Conservation (phyloP, 2,888 invertebrate species). For the Drosophila kuntzei region DNA sequence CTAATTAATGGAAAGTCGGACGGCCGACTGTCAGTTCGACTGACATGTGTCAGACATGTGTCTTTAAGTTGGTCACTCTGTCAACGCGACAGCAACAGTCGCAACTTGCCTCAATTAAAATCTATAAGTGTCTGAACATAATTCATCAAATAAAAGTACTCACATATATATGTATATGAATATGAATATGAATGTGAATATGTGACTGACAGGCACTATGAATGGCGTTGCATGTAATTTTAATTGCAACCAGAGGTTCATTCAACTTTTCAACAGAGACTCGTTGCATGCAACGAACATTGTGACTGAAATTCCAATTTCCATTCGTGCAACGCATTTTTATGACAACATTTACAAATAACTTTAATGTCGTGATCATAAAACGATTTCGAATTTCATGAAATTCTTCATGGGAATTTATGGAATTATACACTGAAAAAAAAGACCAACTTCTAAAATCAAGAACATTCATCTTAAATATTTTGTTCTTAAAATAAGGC, state of each 20-base stretch:
- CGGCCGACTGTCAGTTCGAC: constrained; percentile 48
- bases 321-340: constrained; percentile 63
- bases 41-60: constrained; percentile 76
- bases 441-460: too few relatives aligned
- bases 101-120: constrained; percentile 76
- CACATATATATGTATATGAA: constrained; percentile 30
- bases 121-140: constrained; percentile 52
- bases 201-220: constrained; percentile 57
- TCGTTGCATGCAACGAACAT: constrained; percentile 19
- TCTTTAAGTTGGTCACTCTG: constrained; percentile 81
- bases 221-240: constrained; percentile 66
- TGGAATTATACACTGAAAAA: too few relatives aligned
- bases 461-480: too few relatives aligned
- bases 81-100: constrained; percentile 46
- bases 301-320: constrained; percentile 70
- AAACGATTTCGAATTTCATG: constrained; percentile 1
- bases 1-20: constrained; percentile 78
- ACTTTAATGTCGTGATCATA: constrained; percentile 43
- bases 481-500: too few relatives aligned
- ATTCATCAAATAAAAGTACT: constrained; percentile 27
- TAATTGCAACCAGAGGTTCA: constrained; percentile 77
- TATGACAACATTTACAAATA: constrained; percentile 57
- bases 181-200: constrained; percentile 14
- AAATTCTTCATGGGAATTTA: constrained; percentile 1
- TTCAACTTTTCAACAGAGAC: constrained; percentile 59